Evolutionary conservation across 2,113 vertebrate species (phyloP).

Genomic region (Alligator mississippiensis): DNA sequence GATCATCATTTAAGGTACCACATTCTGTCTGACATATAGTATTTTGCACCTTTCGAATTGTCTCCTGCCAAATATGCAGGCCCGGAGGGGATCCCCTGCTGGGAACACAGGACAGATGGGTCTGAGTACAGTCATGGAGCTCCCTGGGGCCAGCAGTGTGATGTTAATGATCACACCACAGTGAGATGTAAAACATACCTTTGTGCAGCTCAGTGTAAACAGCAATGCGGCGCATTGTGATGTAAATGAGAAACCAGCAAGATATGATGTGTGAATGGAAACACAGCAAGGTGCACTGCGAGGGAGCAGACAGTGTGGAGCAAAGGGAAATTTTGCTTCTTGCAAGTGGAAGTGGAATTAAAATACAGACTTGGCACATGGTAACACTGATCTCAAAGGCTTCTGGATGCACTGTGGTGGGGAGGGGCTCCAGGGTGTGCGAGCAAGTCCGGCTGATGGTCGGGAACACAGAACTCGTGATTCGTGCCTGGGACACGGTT

Average conservation of each 20-base stretch:
- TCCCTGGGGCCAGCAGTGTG: slow-evolving; percentile 70
- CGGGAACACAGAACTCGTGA: background rate
- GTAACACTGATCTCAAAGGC: background rate
- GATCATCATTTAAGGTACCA: slow-evolving; percentile 58
- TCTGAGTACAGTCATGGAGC: slow-evolving; percentile 70
- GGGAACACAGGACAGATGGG: slow-evolving; percentile 73
- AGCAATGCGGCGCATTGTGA: slow-evolving; percentile 67
- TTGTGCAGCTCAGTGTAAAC: slow-evolving; percentile 72
- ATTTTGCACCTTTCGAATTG: slow-evolving; percentile 65
- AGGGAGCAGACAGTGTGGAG: slow-evolving; percentile 26
- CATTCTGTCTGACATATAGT: slow-evolving; percentile 51
- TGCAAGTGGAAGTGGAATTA: slow-evolving; percentile 8
- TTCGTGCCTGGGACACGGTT: background rate
- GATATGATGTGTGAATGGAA: slow-evolving; percentile 73
- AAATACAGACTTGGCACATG: background rate
- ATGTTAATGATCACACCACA: slow-evolving; percentile 73
- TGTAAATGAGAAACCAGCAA: slow-evolving; percentile 76
- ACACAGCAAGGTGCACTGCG: slow-evolving; percentile 59
- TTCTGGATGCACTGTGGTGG: background rate
- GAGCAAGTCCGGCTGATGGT: background rate
- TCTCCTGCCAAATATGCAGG: slow-evolving; percentile 71
- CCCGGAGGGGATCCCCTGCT: slow-evolving; percentile 64
- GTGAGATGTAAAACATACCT: slow-evolving; percentile 73
- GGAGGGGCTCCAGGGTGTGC: background rate
- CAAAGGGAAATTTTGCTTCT: slow-evolving; percentile 36